Conservation (phyloP, 2,113 vertebrate genomes). For the Accipiter virgatus region DNA sequence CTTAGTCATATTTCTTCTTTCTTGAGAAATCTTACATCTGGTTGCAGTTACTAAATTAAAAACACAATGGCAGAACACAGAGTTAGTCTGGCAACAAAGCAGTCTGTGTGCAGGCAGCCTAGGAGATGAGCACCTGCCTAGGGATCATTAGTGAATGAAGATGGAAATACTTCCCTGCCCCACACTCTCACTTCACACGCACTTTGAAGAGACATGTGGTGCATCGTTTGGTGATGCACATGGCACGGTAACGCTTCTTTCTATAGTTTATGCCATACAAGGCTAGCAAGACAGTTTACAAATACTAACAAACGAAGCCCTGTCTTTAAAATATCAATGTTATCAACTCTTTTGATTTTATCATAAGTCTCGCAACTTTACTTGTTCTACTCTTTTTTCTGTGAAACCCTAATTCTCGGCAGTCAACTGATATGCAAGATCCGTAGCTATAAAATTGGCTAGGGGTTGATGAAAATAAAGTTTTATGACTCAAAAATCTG, state of each 20-base stretch:
- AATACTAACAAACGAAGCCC: not conserved
- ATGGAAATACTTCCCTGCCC: not conserved
- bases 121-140: conserved; percentile 11
- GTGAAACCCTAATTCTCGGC: not conserved
- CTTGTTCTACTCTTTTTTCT: not conserved
- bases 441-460: not conserved
- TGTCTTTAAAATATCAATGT: not conserved
- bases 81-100: not conserved
- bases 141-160: not conserved
- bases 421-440: not conserved
- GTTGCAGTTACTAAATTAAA: not conserved
- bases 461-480: not conserved
- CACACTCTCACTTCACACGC: not conserved
- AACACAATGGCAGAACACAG: not conserved
- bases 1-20: not conserved
- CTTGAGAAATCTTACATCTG: not conserved
- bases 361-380: not conserved
- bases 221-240: not conserved
- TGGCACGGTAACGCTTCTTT: not conserved
- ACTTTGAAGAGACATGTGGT: not conserved
- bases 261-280: not conserved
- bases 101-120: not conserved
- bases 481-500: not conserved
- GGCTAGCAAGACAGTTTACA: not conserved
- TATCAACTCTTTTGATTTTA: not conserved